Conservation (phyloP, 1,140 invertebrate species). For the Sarcophaga bullata region DNA sequence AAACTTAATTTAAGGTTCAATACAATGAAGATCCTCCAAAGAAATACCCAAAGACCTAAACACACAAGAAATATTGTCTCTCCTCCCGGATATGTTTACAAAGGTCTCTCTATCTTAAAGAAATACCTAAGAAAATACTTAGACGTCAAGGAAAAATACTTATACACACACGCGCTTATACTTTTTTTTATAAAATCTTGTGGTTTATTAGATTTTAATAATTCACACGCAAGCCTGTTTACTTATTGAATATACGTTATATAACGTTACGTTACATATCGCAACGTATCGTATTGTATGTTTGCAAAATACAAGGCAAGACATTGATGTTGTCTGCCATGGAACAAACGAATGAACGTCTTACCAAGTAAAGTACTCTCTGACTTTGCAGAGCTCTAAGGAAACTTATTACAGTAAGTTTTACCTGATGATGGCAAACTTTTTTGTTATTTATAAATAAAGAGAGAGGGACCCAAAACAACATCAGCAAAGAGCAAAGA, state of each 20-base stretch:
- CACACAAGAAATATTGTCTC: not conserved
- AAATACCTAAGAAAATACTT: not conserved
- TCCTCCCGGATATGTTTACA: too few relatives aligned
- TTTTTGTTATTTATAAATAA: not conserved
- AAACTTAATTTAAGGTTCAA: slow-evolving; percentile 66
- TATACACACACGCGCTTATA: too few relatives aligned
- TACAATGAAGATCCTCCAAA: slow-evolving; percentile 54
- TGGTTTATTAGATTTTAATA: slow-evolving; percentile 66
- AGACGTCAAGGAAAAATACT: too few relatives aligned
- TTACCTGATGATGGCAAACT: not conserved
- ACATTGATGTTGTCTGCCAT: too few relatives aligned
- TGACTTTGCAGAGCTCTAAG: not conserved
- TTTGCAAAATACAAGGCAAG: too few relatives aligned
- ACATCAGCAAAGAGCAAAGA: too few relatives aligned
- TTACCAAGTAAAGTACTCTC: not conserved
- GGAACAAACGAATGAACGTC: not conserved
- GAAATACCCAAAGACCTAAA: slow-evolving; percentile 58
- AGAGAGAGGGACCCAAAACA: too few relatives aligned
- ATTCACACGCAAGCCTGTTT: slow-evolving; percentile 58
- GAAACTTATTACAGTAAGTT: not conserved
- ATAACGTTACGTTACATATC: too few relatives aligned
- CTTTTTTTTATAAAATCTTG: slow-evolving; percentile 60
- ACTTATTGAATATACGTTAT: slow-evolving; percentile 19
- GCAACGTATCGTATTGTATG: too few relatives aligned
- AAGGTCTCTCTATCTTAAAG: too few relatives aligned